Conservation (phyloP, 2,797 vertebrate species). For the Chelidonichthys spinosus region DNA sequence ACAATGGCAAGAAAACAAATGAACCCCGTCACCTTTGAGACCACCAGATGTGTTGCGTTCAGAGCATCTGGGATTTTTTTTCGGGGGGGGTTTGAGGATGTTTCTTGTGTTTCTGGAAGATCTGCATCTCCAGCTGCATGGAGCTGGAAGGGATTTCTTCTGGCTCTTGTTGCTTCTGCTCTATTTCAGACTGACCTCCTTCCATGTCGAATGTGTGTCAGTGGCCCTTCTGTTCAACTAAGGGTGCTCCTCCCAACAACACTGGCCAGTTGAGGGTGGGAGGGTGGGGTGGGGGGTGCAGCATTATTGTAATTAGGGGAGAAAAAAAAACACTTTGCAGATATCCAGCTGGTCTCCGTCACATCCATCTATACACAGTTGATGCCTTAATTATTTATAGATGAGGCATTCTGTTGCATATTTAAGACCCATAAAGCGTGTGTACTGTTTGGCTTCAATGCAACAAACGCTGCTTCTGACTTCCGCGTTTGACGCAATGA, state of each 20-base stretch:
- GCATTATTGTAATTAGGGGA: constrained; percentile 4
- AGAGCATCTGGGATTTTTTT: not conserved
- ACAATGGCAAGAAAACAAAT: no score
- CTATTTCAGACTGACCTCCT: constrained; percentile 78
- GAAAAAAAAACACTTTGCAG: not conserved
- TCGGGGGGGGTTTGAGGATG: constrained; percentile 4
- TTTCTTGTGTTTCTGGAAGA: constrained; percentile 44
- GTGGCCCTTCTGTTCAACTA: constrained; percentile 57
- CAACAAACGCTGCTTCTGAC: constrained; percentile 34
- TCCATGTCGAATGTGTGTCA: constrained; percentile 73
- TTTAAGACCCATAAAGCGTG: constrained; percentile 6
- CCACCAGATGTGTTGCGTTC: not conserved
- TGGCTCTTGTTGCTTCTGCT: constrained; percentile 79
- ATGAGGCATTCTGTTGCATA: not conserved
- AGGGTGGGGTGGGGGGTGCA: not conserved
- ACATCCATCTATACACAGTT: constrained; percentile 8
- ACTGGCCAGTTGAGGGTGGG: constrained; percentile 13
- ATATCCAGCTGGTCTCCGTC: constrained; percentile 25
- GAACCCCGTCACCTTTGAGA: no score
- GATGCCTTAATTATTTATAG: constrained; percentile 3
- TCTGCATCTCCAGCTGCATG: constrained; percentile 63
- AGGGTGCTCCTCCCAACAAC: constrained; percentile 27
- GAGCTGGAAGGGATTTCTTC: constrained; percentile 63
- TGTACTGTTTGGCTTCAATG: constrained; percentile 22
- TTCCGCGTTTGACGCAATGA: constrained; percentile 20